A percentile compares a stretch with the other conserved stretches of the same genome.
Conservation (phyloP, 1,140 invertebrate species). For the Megalopta genalis region DNA sequence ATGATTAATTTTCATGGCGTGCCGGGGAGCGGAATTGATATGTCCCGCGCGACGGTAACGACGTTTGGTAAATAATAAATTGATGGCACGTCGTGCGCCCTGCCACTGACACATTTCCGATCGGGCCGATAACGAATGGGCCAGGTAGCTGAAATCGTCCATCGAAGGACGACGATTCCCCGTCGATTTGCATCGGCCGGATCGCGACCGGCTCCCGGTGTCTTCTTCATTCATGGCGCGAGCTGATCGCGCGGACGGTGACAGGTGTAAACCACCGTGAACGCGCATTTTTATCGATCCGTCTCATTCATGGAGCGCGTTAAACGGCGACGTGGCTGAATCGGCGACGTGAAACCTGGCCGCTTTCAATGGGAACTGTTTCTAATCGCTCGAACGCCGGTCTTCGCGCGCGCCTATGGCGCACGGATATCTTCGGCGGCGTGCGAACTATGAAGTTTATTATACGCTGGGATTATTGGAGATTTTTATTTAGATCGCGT, state of each 20-base stretch:
- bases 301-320: not conserved
- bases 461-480: no score
- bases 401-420: no score
- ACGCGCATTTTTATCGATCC: not conserved
- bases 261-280: not conserved
- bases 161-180: slow-evolving; percentile 11
- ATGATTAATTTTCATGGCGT: slow-evolving; percentile 47
- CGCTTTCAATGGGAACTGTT: no score
- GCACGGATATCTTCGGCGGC: no score
- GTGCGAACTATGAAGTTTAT: no score
- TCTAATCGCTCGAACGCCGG: no score
- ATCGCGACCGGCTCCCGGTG: not conserved
- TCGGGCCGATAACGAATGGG: slow-evolving; percentile 20
- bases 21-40: slow-evolving; percentile 43
- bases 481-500: no score
- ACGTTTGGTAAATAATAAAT: slow-evolving; percentile 59
- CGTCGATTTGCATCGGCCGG: slow-evolving; percentile 12
- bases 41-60: slow-evolving; percentile 22
- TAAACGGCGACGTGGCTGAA: not conserved
- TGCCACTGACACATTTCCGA: slow-evolving; percentile 44
- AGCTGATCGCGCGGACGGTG: no score
- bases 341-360: no score
- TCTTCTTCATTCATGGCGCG: not conserved
- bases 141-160: slow-evolving; percentile 14
- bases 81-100: slow-evolving; percentile 35